Percentiles rank a stretch among this genome's conserved stretches.
phyloP scores from a whole-genome alignment of 23 tunicate species.

The Oikopleura dioica region DNA sequence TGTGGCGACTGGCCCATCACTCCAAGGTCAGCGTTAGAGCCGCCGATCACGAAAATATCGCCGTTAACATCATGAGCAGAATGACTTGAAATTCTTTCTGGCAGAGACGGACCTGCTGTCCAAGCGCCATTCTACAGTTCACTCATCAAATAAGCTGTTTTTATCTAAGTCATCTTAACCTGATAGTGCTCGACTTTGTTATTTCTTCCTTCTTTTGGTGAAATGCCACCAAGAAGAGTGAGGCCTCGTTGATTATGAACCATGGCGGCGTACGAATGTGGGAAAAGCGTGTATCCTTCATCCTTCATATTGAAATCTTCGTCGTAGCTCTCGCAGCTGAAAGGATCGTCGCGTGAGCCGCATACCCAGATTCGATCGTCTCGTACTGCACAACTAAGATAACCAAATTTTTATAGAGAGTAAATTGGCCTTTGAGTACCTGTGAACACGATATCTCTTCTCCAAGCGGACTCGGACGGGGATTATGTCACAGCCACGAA shows the following conservation, averaged over 20 bases:
- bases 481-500: neutral
- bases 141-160: too few species aligned
- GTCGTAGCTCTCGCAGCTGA: neutral
- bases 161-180: too few species aligned
- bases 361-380: constrained; percentile 8
- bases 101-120: neutral
- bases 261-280: constrained; percentile 1
- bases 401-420: too few species aligned
- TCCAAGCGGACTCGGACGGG: neutral
- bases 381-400: too few species aligned
- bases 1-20: neutral
- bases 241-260: neutral
- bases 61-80: neutral
- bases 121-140: neutral
- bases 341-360: neutral
- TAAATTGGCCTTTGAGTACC: too few species aligned
- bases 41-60: neutral
- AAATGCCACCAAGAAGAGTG: neutral
- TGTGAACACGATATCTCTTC: neutral
- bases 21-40: neutral
- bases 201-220: neutral
- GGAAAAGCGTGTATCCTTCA: neutral
- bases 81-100: neutral
- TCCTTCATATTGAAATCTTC: neutral
- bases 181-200: neutral